phyloP scores from a whole-genome alignment of 64 coral and sea anemone genomes.

The Cladopsammia gracilis region DNA sequence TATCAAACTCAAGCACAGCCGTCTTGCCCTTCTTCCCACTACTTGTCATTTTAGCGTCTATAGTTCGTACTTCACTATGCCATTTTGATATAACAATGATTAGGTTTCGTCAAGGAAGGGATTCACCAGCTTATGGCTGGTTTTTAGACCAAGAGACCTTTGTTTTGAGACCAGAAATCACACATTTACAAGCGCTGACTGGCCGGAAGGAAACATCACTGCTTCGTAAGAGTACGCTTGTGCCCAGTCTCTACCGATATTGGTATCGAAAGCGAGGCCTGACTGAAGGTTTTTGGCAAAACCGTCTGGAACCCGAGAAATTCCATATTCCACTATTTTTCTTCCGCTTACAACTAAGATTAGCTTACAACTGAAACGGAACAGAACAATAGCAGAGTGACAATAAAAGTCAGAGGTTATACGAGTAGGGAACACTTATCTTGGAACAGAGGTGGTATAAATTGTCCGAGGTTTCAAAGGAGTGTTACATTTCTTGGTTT shows the following conservation, averaged over 20 bases:
- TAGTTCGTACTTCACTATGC: background rate
- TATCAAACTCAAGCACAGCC: constrained; percentile 68
- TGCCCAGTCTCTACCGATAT: background rate
- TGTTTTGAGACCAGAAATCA: constrained; percentile 41
- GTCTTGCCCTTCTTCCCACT: constrained; percentile 62
- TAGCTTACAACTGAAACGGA: too few relatives aligned
- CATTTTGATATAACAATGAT: background rate
- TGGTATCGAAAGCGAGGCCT: constrained; percentile 21
- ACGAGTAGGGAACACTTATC: too few relatives aligned
- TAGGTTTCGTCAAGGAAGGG: constrained; percentile 14
- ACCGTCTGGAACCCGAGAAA: too few relatives aligned
- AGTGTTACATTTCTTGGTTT: too few relatives aligned
- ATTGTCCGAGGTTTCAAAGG: too few relatives aligned
- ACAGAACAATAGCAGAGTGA: too few relatives aligned
- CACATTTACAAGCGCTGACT: background rate
- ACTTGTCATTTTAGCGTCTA: constrained; percentile 13
- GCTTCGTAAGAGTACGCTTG: too few relatives aligned
- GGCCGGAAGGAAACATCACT: constrained; percentile 29
- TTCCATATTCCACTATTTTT: too few relatives aligned
- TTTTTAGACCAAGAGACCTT: constrained; percentile 20
- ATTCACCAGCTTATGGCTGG: background rate
- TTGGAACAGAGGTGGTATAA: too few relatives aligned
- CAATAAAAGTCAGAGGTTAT: too few relatives aligned
- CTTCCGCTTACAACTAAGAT: too few relatives aligned
- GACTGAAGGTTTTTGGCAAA: too few relatives aligned